Evolutionary conservation across 2,113 vertebrate species (phyloP), one percentile per base, ranked within the genome.

Genomic region (Pteronura brasiliensis): DNA sequence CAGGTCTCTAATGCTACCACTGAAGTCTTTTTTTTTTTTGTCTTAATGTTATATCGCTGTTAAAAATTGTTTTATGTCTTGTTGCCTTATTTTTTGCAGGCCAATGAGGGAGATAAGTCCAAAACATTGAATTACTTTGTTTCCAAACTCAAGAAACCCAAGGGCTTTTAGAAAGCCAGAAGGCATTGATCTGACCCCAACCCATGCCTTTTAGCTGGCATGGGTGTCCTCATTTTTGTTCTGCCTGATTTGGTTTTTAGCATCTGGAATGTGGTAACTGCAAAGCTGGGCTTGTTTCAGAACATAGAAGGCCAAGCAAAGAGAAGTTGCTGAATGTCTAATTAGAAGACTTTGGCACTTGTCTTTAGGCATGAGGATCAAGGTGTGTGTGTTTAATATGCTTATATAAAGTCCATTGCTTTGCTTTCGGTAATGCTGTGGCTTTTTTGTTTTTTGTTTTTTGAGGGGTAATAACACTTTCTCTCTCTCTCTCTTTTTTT

Each of bases 211-310:
- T 96, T 76, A 96, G 63, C 57, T 88, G 83, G 67, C 31, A 6
- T 59, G 12, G 72, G 8, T 81, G 80, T 87, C 44, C 80, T 83
- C 67, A 31, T 81, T 88, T 93, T 76, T 92, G 44, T 90, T 96
- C 25, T 84, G 52, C 49, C n/a, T 90, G 44, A 7, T 96, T 97
- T 96, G 87, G 77, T 89, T 69, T 94, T 44, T 67, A 92, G n/a
- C 91, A 90, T 87, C n/a, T 94, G 80, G 74, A 96, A 88, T 93
- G 63, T 92, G 27, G 47, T 90, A 79, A 96, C 52, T 90, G 76
- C 27, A 34, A 83, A 85, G 18, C 23, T 88, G 92, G 57, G 71
- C 63, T 61, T 93, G 42, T 93, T 76, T 82, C 42, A 86, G 84
- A 84, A 94, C 44, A 15, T 77, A 95, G 87, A 82, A 84, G 39